Evolutionary conservation across 2,888 invertebrate genomes (phyloP).

Genomic region (Erebia aethiops): DNA sequence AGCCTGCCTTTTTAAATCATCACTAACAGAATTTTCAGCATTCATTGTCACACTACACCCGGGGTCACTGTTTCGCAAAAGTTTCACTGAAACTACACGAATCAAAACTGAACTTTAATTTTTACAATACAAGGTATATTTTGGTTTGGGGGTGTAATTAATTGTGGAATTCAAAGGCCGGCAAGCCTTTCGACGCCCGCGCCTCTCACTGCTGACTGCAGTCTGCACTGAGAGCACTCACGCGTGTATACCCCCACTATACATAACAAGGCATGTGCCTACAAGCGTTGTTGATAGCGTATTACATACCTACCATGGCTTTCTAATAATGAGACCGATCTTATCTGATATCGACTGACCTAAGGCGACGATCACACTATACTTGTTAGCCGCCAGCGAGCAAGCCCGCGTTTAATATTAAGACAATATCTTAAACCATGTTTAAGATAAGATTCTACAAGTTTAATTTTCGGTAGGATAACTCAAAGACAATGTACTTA

Average conservation of each 20-base stretch:
- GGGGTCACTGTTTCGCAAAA: conserved; percentile 40
- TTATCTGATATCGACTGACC: conserved; percentile 23
- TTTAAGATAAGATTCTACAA: too few species aligned
- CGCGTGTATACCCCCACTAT: conserved; percentile 66
- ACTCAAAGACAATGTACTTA: too few species aligned
- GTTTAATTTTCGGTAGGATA: too few species aligned
- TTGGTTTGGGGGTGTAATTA: not conserved
- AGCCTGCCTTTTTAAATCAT: conserved; percentile 75
- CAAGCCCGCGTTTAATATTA: too few species aligned
- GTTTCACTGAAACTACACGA: conserved; percentile 12
- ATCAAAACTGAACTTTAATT: conserved; percentile 2
- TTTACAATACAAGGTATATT: not conserved
- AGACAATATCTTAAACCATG: too few species aligned
- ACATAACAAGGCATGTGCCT: not conserved
- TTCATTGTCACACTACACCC: conserved; percentile 57
- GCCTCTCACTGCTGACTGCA: conserved; percentile 64
- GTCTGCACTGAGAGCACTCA: conserved; percentile 52
- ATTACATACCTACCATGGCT: conserved; percentile 11
- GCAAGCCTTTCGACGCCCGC: conserved; percentile 73
- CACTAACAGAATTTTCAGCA: conserved; percentile 70
- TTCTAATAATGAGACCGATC: conserved; percentile 30
- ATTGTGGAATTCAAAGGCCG: conserved; percentile 49
- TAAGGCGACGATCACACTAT: conserved; percentile 16
- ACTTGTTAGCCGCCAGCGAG: not conserved
- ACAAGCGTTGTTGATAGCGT: conserved; percentile 34